Percentiles rank a stretch among this genome's conserved stretches.
phyloP scores from a whole-genome alignment of 2,113 vertebrate genomes.

The Pseudorhombus dupliciocellatus region DNA sequence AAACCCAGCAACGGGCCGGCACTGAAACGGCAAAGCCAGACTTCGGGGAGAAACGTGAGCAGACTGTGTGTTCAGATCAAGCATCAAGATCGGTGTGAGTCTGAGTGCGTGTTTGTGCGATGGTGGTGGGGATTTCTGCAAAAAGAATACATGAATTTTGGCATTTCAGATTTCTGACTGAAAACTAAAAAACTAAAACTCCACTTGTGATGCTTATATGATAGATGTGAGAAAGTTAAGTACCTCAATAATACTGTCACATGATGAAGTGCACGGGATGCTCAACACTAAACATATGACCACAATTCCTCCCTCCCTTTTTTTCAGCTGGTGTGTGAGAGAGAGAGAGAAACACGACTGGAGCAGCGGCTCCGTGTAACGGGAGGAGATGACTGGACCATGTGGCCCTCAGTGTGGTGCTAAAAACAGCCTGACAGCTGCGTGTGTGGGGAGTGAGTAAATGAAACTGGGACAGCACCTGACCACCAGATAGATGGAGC shows the following conservation, averaged over 20 bases:
- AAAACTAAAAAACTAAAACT: not conserved
- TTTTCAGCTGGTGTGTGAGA: slow-evolving; percentile 42
- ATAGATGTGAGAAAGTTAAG: not conserved
- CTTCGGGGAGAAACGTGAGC: not conserved
- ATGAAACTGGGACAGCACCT: slow-evolving; percentile 52
- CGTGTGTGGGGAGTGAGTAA: slow-evolving; percentile 33
- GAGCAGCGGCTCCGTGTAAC: slow-evolving; percentile 57
- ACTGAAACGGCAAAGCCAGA: not conserved
- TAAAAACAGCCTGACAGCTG: slow-evolving; percentile 76
- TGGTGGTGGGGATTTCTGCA: too few species aligned
- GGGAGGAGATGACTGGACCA: slow-evolving; percentile 66
- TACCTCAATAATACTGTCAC: slow-evolving; percentile 4
- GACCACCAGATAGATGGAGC: slow-evolving; percentile 24
- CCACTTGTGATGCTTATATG: not conserved
- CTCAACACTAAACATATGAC: slow-evolving; percentile 34
- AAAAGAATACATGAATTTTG: not conserved
- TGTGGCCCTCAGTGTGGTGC: slow-evolving; percentile 63
- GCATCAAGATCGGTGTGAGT: not conserved
- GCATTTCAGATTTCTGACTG: not conserved
- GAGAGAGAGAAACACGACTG: slow-evolving; percentile 20
- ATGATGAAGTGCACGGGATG: slow-evolving; percentile 42
- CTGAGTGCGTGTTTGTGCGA: not conserved
- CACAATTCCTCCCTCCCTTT: slow-evolving; percentile 46
- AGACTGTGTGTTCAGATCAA: not conserved
- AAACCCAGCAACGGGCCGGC: not conserved